Evolutionary conservation across 1,140 invertebrate species (phyloP).

Genomic region (Cotesia typhae): DNA sequence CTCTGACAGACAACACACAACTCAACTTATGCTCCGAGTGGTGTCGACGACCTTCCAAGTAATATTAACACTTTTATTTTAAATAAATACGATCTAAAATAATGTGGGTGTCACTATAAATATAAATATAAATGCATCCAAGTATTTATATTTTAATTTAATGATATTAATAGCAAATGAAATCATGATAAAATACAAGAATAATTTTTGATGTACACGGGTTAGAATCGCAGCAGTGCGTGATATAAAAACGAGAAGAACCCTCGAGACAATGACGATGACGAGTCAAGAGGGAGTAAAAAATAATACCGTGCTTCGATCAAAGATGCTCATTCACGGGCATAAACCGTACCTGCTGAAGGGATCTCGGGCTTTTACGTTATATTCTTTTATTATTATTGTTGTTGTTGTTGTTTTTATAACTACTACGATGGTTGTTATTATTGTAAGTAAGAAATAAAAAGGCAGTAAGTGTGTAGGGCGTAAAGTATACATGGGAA

Average conservation of each 20-base stretch:
- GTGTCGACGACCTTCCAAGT: too few relatives aligned
- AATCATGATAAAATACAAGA: neutral
- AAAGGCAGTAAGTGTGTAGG: neutral
- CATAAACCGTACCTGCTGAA: conserved; percentile 15
- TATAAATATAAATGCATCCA: too few relatives aligned
- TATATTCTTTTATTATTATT: conserved; percentile 1
- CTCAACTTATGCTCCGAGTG: too few relatives aligned
- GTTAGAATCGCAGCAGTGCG: neutral
- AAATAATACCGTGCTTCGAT: neutral
- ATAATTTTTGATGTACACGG: neutral
- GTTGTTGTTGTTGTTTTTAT: neutral
- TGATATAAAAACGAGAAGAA: neutral
- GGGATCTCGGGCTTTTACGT: neutral
- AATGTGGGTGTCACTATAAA: too few relatives aligned
- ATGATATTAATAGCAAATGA: neutral
- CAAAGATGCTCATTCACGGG: conserved; percentile 8
- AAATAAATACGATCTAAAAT: too few relatives aligned
- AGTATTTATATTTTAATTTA: too few relatives aligned
- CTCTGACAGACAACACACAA: too few relatives aligned
- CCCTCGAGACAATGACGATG: neutral
- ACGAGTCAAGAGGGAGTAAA: neutral
- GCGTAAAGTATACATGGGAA: too few relatives aligned
- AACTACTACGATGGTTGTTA: neutral
- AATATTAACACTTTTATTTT: too few relatives aligned
- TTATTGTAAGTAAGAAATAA: neutral